Conservation (phyloP, 2,888 invertebrate genomes). For the Nephrocerus scutellatus region DNA sequence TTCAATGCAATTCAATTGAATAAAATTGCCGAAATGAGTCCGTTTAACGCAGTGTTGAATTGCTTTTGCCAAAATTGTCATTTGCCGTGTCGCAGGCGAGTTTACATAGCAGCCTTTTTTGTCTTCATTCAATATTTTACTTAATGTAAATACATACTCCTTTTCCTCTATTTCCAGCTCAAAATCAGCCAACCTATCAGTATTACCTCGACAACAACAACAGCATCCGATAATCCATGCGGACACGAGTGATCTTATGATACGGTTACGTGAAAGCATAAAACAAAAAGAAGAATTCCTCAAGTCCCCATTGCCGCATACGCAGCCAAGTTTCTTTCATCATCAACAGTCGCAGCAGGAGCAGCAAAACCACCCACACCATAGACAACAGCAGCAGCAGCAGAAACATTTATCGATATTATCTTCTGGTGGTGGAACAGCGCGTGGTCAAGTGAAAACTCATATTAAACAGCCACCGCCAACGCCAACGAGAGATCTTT, state of each 20-base stretch:
- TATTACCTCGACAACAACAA: slow-evolving; percentile 38
- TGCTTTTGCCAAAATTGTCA: slow-evolving; percentile 32
- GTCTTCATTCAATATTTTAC: not conserved
- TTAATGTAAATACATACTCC: no score
- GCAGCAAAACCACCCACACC: slow-evolving; percentile 6
- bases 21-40: slow-evolving; percentile 22
- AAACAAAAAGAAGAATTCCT: slow-evolving; percentile 88
- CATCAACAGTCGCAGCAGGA: slow-evolving; percentile 16
- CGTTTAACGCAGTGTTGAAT: slow-evolving; percentile 31
- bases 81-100: slow-evolving; percentile 32
- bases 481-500: slow-evolving; percentile 27
- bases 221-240: slow-evolving; percentile 24
- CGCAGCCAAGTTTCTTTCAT: slow-evolving; percentile 20
- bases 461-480: slow-evolving; percentile 27
- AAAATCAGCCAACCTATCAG: slow-evolving; percentile 44
- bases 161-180: slow-evolving; percentile 30
- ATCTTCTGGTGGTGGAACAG: slow-evolving; percentile 14
- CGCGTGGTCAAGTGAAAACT: slow-evolving; percentile 27
- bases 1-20: slow-evolving; percentile 19
- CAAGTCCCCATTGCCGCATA: slow-evolving; percentile 53
- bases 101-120: not conserved
- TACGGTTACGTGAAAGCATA: slow-evolving; percentile 72
- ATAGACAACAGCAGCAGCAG: slow-evolving; percentile 20
- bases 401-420: slow-evolving; percentile 16
- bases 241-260: slow-evolving; percentile 51